Evolutionary conservation across 2,888 invertebrate genomes (phyloP), one percentile per base, ranked within the genome.

Genomic region (Conops quadrifasciatus): DNA sequence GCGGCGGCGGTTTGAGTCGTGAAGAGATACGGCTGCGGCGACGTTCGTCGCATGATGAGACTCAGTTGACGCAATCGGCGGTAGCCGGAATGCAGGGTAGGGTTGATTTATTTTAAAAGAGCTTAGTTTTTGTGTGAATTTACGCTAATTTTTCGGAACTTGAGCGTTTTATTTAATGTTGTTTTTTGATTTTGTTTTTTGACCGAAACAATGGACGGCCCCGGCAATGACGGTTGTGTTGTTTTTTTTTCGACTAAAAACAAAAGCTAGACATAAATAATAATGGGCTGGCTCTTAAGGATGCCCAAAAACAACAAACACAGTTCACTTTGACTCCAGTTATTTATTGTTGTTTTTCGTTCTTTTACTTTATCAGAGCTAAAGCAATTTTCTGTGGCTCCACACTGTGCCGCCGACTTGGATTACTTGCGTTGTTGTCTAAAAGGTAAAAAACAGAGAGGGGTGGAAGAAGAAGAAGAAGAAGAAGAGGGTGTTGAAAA

Each of bases 1-100:
- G 36, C 36, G 36, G 4, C 4, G 36, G 36, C 7, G 84, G 80
- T 30, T 65, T 86, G 64, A 83, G 84, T n/a, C 80, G 86, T 13
- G 86, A 86, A 74, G 86, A 86, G 78, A 74, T 86, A 71, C 82
- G 86, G 58, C 82, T 86, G 81, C 82, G 86, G 9, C 80, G 86
- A 11, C 83, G 86, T 63, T 86, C 86, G 1, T 86, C 86, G n/a
- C 86, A 86, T 70, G 86, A 86, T 71, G 86, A 86, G 75, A 85
- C 85, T 0, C 86, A 86, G 79, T 79, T 85, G 75, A 76, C 83
- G 9, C 84, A 84, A 64, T 78, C 77, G 36, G 74, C 79, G 73
- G 74, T 73, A n/a, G 77, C 80, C 73, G 86, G 86, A 85, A 85
- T 79, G 76, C 69, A 51, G 45, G 67, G 67, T 67, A 67, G 36